A percentile compares a stretch with the other conserved stretches of the same genome.
Evolutionary conservation across 2,888 invertebrate species (phyloP).

Genomic region (Himalopsyche kuldschensis): DNA sequence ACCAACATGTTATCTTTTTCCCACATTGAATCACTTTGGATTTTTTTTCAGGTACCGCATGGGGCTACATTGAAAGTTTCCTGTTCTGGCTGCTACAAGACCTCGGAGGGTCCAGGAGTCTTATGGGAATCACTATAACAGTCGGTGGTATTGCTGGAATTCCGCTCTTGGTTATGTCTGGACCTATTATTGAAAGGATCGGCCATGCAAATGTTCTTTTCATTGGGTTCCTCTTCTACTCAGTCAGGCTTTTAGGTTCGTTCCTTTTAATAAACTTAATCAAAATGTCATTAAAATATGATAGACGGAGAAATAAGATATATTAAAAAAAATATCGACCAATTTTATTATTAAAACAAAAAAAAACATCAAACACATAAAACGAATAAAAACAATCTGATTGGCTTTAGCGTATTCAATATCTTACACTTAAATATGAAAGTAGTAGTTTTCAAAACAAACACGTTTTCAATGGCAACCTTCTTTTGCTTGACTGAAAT

Average conservation of each 20-base stretch:
- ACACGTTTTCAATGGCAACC: too few species aligned
- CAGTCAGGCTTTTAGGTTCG: slow-evolving; percentile 69
- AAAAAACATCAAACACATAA: too few species aligned
- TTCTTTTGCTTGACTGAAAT: too few species aligned
- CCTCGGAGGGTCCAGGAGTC: slow-evolving; percentile 71
- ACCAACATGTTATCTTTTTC: slow-evolving; percentile 12
- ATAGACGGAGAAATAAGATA: too few species aligned
- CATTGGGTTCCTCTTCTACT: slow-evolving; percentile 76
- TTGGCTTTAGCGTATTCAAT: too few species aligned
- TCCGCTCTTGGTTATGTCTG: slow-evolving; percentile 74
- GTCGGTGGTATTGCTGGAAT: slow-evolving; percentile 77
- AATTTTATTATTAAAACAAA: too few species aligned
- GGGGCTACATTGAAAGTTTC: slow-evolving; percentile 83
- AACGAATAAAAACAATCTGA: too few species aligned
- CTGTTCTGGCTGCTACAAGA: slow-evolving; percentile 80
- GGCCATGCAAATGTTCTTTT: slow-evolving; percentile 79
- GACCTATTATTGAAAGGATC: slow-evolving; percentile 70
- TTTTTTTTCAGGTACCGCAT: slow-evolving; percentile 67
- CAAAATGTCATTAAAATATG: neutral
- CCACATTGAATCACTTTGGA: neutral
- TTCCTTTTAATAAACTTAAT: neutral
- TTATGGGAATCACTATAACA: slow-evolving; percentile 81
- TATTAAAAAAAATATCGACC: too few species aligned
- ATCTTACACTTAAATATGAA: too few species aligned
- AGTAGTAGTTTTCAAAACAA: too few species aligned